phyloP scores from a whole-genome alignment of 2,113 vertebrate genomes.

The Plestiodon gilberti region DNA sequence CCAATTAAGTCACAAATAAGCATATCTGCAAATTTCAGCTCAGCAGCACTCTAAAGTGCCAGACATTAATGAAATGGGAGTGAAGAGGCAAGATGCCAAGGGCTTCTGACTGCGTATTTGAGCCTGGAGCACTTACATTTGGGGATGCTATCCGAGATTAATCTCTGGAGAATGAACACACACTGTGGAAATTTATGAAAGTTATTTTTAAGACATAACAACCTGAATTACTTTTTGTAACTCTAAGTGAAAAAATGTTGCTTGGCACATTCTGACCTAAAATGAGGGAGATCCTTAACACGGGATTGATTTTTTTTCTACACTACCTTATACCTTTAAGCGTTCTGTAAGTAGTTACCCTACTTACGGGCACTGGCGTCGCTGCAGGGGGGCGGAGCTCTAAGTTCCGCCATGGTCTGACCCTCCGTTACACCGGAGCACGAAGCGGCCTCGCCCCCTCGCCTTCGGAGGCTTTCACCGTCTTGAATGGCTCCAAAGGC shows the following conservation, averaged over 20 bases:
- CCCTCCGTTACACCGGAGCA: too few species aligned
- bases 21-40: conserved; percentile 13
- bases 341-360: too few species aligned
- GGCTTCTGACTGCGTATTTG: conserved; percentile 15
- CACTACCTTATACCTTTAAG: too few species aligned
- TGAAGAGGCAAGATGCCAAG: neutral
- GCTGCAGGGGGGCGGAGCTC: too few species aligned
- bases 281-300: too few species aligned
- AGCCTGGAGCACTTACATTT: conserved; percentile 26
- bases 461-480: too few species aligned
- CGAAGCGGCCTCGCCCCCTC: too few species aligned
- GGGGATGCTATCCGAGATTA: conserved; percentile 17
- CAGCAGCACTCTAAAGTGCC: neutral
- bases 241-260: neutral
- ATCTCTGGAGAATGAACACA: conserved; percentile 49
- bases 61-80: conserved; percentile 23
- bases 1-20: conserved; percentile 12
- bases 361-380: too few species aligned
- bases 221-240: conserved; percentile 18
- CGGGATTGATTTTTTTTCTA: too few species aligned
- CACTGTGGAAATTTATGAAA: conserved; percentile 6
- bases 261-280: too few species aligned
- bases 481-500: too few species aligned
- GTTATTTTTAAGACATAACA: conserved; percentile 42
- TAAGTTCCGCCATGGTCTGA: too few species aligned